Base-by-base conservation (phyloP, 2,888 invertebrate species). In the Parelbella ahira region DNA sequence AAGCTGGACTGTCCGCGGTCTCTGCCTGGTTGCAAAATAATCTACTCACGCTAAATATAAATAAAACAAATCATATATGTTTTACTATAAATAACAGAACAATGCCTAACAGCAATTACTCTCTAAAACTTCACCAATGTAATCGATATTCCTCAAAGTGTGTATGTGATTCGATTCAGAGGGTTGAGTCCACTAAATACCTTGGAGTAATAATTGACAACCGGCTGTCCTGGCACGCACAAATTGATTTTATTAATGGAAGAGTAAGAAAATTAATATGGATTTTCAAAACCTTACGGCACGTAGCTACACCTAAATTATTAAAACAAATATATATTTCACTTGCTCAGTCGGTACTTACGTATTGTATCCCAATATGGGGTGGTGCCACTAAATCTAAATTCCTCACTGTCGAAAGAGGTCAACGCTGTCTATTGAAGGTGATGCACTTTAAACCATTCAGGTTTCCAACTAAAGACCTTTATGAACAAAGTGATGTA, bases 351-450 rank as follows among this genome's bases (percentile, higher is more conserved):
- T 44, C 39, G 10, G 9, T 44, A 25, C n/a, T 36, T 4, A 21
- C 21, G 3, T 39, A 39, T 19, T 48, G 45, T 21, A 27, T 51
- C 13, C 21, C 36, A 2, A 18, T 25, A 6, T 36, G 34, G 46
- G 42, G 46, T 5, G 37, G 37, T 5, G 27, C 28, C 3, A 20
- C 20, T 1, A 37, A 27, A 27, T 12, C 20, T 1, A 34, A 34
- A 24, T 6, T 34, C 4, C 8, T 34, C 1, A 15, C 13, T 3
- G 3, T 34, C 42, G 49, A 45, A 49, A 50, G 15, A 44, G 51
- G 5, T 10, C 24, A 21, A 43, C 34, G 30, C 24, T 37, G 37
- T 7, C 19, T 50, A 2, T n/a, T 45, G 5, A 50, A 50, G 23
- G 38, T 48, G 0, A 45, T 44, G 28, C 19, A 20, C 8, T 43